Percentiles rank a stretch among this genome's conserved stretches.
Conservation (phyloP, 1,140 invertebrate genomes). For the Thereuonema tuberculata region DNA sequence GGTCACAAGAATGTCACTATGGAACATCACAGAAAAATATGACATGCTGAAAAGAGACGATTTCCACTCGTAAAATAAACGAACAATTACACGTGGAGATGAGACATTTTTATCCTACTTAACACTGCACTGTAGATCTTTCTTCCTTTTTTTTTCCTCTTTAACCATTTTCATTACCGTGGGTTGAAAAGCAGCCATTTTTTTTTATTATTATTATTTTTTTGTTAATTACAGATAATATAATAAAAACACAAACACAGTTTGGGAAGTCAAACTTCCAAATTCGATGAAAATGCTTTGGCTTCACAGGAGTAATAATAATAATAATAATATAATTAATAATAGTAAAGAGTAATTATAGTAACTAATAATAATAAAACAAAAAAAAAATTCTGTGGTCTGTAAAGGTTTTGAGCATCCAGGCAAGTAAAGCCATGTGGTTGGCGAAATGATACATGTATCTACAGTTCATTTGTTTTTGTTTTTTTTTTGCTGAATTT, state of each 20-base stretch:
- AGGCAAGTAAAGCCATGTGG: not conserved
- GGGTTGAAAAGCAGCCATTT: too few species aligned
- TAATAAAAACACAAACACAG: too few species aligned
- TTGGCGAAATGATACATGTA: not conserved
- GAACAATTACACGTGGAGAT: not conserved
- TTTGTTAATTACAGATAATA: too few species aligned
- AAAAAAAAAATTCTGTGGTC: not conserved
- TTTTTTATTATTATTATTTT: too few species aligned
- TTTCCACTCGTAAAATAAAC: not conserved
- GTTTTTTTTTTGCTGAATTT: not conserved
- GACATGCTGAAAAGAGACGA: not conserved
- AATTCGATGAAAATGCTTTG: not conserved
- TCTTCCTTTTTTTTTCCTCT: too few species aligned
- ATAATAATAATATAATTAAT: not conserved
- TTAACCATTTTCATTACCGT: too few species aligned
- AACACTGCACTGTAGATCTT: too few species aligned
- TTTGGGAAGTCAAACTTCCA: not conserved
- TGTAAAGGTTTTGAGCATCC: not conserved
- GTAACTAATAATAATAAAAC: not conserved
- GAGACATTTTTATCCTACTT: too few species aligned
- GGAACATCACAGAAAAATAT: not conserved
- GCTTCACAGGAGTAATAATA: not conserved
- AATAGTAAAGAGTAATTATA: not conserved
- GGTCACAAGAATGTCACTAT: not conserved
- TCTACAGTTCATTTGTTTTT: not conserved